Evolutionary conservation across 2,797 vertebrate species (phyloP), one percentile per base, ranked within the genome.

Genomic region (Sphenopsis melanotis): DNA sequence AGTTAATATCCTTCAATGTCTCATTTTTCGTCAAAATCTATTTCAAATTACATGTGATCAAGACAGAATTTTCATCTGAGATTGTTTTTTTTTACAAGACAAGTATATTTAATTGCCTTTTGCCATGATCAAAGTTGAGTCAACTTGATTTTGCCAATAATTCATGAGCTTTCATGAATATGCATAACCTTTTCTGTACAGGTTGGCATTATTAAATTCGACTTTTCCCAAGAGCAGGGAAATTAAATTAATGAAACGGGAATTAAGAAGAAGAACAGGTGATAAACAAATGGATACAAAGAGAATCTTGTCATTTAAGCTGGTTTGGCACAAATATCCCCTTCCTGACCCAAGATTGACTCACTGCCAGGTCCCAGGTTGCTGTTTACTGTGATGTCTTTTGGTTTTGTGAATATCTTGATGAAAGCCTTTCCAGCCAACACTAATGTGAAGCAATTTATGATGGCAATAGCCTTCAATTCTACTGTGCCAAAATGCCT

Each of bases 91-190:
- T 81, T 70, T 52, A 65, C 52, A 66, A 95, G 89, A 86, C 82
- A 91, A 96, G 49, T 83, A 87, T 71, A 92, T 92, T 97, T 97
- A 97, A 95, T 95, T 96, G 95, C 89, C 90, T 97, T 95, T 94
- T 92, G 80, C 72, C 90, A 89, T 81, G 83, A 97, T 96, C 94
- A 97, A 89, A 63, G 47, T 85, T 95, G 95, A 91, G 82, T 95
- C 69, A 13, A 83, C 95, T 97, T 32, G 52, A 94, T 89, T 96
- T 91, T 94, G 89, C 91, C 95, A 98, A 93, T 97, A 97, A 97
- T 97, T 98, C 87, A 95, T 90, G 91, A 96, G 61, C 57, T 56
- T 49, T 89, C 70, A 97, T 97, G 94, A 98, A 97, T 97, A 97
- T 96, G 85, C 92, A 97, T 92, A 64, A 20, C 49, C 19, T 85